These are phyloP conservation scores for Orycteropus afer DNA, from an alignment of 2,113 vertebrate genomes.

Conservation along the genomic window DNA sequence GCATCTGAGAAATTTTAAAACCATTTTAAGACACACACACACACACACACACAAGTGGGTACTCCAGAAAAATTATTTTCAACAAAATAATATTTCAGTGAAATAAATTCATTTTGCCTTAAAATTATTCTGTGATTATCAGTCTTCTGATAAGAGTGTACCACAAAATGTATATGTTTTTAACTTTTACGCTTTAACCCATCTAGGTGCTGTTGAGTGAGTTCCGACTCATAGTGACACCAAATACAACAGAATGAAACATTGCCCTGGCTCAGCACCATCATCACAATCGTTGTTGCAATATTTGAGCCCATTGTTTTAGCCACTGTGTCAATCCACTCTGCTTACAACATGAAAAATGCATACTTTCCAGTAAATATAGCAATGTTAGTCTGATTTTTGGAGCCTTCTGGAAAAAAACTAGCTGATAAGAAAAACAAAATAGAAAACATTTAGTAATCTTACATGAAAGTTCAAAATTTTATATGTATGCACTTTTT, in stretches of 20 bases:
- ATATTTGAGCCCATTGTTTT: no score
- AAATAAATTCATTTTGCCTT: neutral
- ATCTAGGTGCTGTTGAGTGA: neutral
- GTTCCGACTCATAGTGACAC: no score
- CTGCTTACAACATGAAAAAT: neutral
- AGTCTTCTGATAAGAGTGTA: neutral
- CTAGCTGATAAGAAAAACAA: neutral
- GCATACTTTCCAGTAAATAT: neutral
- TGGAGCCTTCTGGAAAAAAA: neutral
- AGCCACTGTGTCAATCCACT: no score
- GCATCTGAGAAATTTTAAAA: neutral
- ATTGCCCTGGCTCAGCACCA: no score
- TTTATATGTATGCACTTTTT: neutral
- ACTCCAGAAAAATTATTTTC: neutral
- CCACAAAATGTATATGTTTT: neutral
- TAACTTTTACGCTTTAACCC: neutral
- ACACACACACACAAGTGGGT: neutral
- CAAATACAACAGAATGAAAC: no score
- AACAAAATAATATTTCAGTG: neutral
- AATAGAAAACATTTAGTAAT: neutral
- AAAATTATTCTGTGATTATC: neutral
- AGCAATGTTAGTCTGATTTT: neutral
- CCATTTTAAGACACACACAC: no score
- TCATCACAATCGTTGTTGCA: no score
- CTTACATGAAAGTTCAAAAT: neutral